Evolutionary conservation across 1,140 invertebrate species (phyloP).

Genomic region (Cepaea nemoralis): DNA sequence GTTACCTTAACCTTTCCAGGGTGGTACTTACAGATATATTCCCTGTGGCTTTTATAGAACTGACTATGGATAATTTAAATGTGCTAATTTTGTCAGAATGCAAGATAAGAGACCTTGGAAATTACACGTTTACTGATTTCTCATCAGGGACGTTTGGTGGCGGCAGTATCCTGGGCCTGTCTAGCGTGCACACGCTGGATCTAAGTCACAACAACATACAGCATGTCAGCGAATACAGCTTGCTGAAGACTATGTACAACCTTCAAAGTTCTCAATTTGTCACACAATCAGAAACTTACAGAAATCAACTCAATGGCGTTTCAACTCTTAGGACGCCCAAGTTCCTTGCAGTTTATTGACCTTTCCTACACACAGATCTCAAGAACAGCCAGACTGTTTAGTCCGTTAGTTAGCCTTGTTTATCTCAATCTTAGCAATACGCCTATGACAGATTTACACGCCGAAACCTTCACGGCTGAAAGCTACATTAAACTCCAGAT

Average conservation of each 20-base stretch:
- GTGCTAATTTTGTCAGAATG: not conserved
- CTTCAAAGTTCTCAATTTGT: conserved; percentile 20
- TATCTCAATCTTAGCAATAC: conserved; percentile 32
- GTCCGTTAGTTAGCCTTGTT: conserved; percentile 5
- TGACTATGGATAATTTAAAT: not conserved
- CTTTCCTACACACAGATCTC: conserved; percentile 19
- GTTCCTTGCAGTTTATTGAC: not conserved
- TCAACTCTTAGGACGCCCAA: not conserved
- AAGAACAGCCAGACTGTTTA: not conserved
- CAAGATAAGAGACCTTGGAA: not conserved
- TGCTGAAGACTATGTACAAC: not conserved
- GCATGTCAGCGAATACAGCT: not conserved
- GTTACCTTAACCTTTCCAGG: conserved; percentile 1
- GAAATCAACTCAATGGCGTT: not conserved
- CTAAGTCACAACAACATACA: not conserved
- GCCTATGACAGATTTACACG: not conserved
- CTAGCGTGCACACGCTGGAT: not conserved
- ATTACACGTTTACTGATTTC: not conserved
- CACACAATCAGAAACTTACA: conserved; percentile 3
- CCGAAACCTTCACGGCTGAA: conserved; percentile 4
- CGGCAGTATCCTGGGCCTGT: not conserved
- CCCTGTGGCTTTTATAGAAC: not conserved
- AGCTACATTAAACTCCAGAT: not conserved
- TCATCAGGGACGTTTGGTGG: not conserved
- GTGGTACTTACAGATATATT: not conserved